Evolutionary conservation across 2,797 vertebrate genomes (phyloP), one percentile per base, ranked within the genome.

Genomic region (Synanceia verrucosa): DNA sequence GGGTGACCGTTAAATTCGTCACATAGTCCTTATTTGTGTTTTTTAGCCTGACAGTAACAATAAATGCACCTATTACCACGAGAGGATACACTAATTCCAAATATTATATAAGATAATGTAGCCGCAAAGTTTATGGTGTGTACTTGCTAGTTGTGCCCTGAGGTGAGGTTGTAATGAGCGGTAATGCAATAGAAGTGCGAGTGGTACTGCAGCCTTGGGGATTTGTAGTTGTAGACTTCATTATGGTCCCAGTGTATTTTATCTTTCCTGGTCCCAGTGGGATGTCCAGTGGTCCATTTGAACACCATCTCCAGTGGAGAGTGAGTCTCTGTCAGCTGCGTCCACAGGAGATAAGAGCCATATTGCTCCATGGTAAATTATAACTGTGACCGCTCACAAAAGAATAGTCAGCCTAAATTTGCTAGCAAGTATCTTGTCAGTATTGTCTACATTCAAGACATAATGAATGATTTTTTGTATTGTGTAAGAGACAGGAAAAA

Each of bases 1-100:
- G 69, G 90, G 79, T 93, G 92, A 94, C 94, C 94, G 93, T 88
- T 86, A 94, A 91, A 91, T 92, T 89, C 83, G 86, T 85, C 85
- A 79, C 78, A 52, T 60, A 5, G 41, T 58, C 70, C 79, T 82
- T 81, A 83, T 82, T 80, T 85, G 59, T 60, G 64, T 68, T 69
- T 60, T 62, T 31, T 28, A 7, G 41, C 70, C 66, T 72, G 41
- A 34, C 19, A 21, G 21, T 6, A 28, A 73, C 83, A 81, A 79
- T 81, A 72, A 85, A 87, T 63, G 21, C 82, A 71, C 50, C 46
- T 39, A 46, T 70, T 36, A 71, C 43, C 41, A 74, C 26, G 60
- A 76, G 50, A 83, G 60, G 65, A 86, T 28, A 44, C 51, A 24
- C 65, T 72, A 58, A 65, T 76, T 61, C 46, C 46, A 70, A 80